phyloP scores from a whole-genome alignment of 2,888 invertebrate species.

The Cecidostiba fungosa region DNA sequence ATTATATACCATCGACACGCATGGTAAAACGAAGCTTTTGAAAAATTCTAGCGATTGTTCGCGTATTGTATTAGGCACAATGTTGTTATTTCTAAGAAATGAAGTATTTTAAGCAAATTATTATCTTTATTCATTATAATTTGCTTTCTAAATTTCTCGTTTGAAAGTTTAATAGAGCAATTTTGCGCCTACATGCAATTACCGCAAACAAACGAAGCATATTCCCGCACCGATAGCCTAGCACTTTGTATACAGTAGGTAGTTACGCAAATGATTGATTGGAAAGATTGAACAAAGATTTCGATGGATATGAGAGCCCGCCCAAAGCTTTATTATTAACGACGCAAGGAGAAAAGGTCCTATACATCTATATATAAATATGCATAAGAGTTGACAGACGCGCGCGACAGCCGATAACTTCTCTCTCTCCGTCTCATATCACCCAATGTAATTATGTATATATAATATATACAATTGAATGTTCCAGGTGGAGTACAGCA shows the following conservation, averaged over 20 bases:
- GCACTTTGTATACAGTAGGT: neutral
- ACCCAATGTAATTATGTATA: no score
- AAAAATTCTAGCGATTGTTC: neutral
- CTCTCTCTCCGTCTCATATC: no score
- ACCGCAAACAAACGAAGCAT: no score
- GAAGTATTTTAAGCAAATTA: neutral
- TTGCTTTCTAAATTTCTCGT: no score
- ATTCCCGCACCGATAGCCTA: neutral
- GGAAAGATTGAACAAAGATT: neutral
- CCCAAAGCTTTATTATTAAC: neutral
- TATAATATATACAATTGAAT: neutral
- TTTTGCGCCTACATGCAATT: no score
- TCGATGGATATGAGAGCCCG: neutral
- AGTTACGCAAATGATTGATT: neutral
- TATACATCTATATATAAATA: neutral
- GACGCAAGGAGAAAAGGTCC: neutral
- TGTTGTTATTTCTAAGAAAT: neutral
- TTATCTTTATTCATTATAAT: no score
- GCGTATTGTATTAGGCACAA: neutral
- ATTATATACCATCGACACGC: neutral
- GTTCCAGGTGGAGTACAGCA: slow-evolving; percentile 86
- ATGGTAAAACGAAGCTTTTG: neutral
- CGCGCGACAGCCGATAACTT: neutral
- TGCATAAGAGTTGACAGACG: neutral
- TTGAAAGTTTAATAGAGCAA: no score